phyloP scores from a whole-genome alignment of 2,888 invertebrate species.

The Chrysolina haemoptera region DNA sequence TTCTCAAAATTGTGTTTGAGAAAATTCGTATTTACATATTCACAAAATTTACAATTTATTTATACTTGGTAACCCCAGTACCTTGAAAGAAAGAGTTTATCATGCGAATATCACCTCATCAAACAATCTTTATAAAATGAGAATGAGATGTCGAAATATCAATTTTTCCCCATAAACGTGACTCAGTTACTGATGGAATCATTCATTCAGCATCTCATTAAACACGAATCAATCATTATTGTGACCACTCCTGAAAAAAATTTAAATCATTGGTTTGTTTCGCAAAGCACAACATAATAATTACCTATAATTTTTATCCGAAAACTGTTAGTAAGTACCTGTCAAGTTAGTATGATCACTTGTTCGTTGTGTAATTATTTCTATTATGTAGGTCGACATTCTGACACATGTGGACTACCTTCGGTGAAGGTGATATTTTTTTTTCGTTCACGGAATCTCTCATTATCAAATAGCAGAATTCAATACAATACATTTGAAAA shows the following conservation, averaged over 20 bases:
- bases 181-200: no score
- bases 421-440: neutral
- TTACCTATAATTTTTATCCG: conserved; percentile 6
- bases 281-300: neutral
- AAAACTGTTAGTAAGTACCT: neutral
- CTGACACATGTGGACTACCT: neutral
- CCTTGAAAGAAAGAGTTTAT: no score
- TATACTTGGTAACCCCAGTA: no score
- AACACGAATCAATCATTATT: neutral
- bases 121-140: no score
- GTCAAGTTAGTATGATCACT: neutral
- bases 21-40: no score
- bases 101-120: no score
- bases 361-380: neutral
- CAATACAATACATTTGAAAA: no score
- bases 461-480: no score
- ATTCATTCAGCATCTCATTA: neutral
- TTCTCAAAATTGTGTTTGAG: no score
- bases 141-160: no score
- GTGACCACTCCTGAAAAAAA: conserved; percentile 10
- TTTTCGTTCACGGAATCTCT: neutral
- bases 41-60: no score
- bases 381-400: neutral
- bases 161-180: no score
- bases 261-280: conserved; percentile 3